Evolutionary conservation across 2,113 vertebrate genomes (phyloP).

Genomic region (Gallinago undulata): DNA sequence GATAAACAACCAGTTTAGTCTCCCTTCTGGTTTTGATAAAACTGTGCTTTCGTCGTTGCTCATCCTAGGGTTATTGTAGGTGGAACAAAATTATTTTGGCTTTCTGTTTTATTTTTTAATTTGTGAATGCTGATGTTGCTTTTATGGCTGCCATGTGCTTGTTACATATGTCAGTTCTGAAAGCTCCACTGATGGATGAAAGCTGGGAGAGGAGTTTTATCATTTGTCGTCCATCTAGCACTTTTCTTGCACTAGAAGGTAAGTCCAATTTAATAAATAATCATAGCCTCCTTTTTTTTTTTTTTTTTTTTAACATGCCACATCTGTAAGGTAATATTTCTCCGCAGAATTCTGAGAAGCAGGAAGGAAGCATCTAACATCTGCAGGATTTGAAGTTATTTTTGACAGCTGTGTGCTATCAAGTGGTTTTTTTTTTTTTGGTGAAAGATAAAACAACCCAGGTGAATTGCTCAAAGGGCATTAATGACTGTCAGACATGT

Average conservation of each 20-base stretch:
- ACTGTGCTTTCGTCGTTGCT: not conserved
- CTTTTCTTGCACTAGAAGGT: slow-evolving; percentile 37
- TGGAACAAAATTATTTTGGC: slow-evolving; percentile 46
- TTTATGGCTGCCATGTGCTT: slow-evolving; percentile 56
- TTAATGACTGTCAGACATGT: slow-evolving; percentile 2
- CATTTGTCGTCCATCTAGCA: slow-evolving; percentile 4
- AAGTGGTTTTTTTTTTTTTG: not conserved
- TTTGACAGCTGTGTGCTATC: slow-evolving; percentile 29
- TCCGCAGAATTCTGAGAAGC: not conserved
- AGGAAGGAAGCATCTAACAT: slow-evolving; percentile 59
- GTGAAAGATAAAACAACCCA: slow-evolving; percentile 20
- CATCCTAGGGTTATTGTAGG: slow-evolving; percentile 27
- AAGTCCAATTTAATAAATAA: slow-evolving; percentile 30
- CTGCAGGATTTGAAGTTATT: slow-evolving; percentile 24
- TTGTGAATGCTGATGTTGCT: slow-evolving; percentile 49
- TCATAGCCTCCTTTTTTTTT: not conserved
- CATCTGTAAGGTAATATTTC: slow-evolving; percentile 43
- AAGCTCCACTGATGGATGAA: slow-evolving; percentile 18
- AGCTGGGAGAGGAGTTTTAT: slow-evolving; percentile 2
- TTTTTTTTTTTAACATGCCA: not conserved
- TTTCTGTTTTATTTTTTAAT: slow-evolving; percentile 51
- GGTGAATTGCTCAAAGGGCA: slow-evolving; percentile 43
- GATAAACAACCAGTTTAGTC: slow-evolving; percentile 2
- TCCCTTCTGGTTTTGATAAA: slow-evolving; percentile 39
- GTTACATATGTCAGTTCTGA: slow-evolving; percentile 34